phyloP scores from a whole-genome alignment of 2,888 invertebrate species.

The Lissocephala sabroskyi region DNA sequence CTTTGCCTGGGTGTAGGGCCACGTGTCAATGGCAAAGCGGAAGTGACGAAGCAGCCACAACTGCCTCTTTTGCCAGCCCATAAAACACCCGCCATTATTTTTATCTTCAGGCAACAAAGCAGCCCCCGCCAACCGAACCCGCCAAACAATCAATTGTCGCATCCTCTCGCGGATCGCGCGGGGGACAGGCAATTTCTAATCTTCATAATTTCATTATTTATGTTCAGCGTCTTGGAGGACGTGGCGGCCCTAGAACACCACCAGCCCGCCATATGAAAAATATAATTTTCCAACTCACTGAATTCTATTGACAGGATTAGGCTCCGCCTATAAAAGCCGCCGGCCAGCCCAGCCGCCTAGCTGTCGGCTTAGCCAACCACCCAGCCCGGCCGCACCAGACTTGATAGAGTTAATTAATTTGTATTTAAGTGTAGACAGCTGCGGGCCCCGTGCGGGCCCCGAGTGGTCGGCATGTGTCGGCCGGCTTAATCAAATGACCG shows the following conservation, averaged over 20 bases:
- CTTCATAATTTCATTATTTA: conserved; percentile 72
- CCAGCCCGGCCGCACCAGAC: background rate
- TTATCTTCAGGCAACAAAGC: conserved; percentile 44
- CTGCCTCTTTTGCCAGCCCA: conserved; percentile 22
- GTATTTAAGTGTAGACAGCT: conserved; percentile 41
- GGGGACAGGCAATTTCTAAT: conserved; percentile 66
- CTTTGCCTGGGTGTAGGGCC: no score
- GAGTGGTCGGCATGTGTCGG: no score
- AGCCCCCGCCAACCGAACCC: conserved; percentile 4
- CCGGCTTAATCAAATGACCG: background rate
- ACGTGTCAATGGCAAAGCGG: no score
- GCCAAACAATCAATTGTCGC: no score
- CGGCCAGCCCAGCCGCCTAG: background rate
- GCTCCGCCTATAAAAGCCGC: conserved; percentile 22
- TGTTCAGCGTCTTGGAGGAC: no score
- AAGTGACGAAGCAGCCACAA: conserved; percentile 9
- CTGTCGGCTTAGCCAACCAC: background rate
- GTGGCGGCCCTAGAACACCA: no score
- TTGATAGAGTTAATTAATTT: conserved; percentile 56
- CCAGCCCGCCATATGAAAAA: conserved; percentile 61
- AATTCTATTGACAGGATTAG: conserved; percentile 66
- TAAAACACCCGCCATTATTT: conserved; percentile 51
- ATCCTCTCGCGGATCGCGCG: no score
- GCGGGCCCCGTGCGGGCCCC: no score
- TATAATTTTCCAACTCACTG: conserved; percentile 71